Evolutionary conservation across 2,888 invertebrate genomes (phyloP).

Genomic region (Nebria salina): DNA sequence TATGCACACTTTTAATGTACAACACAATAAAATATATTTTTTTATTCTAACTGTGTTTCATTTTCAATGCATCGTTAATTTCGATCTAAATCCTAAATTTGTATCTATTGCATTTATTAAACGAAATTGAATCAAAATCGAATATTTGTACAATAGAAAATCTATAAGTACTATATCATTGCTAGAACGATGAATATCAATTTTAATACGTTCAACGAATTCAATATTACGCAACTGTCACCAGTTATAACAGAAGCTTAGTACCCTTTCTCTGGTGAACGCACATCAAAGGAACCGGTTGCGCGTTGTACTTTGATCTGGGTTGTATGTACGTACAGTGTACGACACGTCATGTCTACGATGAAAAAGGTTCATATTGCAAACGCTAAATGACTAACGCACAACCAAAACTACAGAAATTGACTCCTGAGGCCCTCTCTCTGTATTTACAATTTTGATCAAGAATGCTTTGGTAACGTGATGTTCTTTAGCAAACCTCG

Average conservation of each 20-base stretch:
- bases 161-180: too few relatives aligned
- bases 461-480: too few relatives aligned
- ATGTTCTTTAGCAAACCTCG: too few relatives aligned
- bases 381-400: background rate
- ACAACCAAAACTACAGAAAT: too few relatives aligned
- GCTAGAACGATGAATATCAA: background rate
- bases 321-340: background rate
- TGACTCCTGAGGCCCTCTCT: too few relatives aligned
- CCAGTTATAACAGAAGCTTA: background rate
- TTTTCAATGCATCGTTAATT: too few relatives aligned
- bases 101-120: too few relatives aligned
- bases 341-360: background rate
- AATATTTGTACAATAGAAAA: too few relatives aligned
- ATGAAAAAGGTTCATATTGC: background rate
- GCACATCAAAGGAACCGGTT: background rate
- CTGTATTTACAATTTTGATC: too few relatives aligned
- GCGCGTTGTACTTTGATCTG: background rate
- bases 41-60: too few relatives aligned
- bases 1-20: background rate
- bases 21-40: background rate
- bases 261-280: background rate
- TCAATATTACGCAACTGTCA: background rate
- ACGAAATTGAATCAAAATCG: too few relatives aligned
- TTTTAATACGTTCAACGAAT: background rate
- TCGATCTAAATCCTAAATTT: too few relatives aligned